Percentiles rank a stretch among this genome's conserved stretches.
Evolutionary conservation across 2,797 vertebrate genomes (phyloP).

Genomic region (Discoglossus pictus): DNA sequence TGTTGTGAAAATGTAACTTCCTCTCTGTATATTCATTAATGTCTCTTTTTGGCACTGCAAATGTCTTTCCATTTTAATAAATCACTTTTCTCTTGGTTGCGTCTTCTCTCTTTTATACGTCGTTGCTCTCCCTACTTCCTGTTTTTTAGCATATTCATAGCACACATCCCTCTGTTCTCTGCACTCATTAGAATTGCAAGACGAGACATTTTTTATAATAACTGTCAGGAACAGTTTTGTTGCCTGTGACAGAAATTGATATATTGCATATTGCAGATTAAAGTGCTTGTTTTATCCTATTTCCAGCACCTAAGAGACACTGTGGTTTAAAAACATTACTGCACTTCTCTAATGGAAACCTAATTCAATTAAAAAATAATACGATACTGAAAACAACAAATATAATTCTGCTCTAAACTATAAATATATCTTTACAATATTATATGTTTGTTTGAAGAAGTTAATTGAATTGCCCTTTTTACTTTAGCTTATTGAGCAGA

Average conservation of each 20-base stretch:
- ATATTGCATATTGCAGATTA: conserved; percentile 11
- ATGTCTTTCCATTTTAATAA: too few relatives aligned
- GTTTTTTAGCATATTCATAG: neutral
- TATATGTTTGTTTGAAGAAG: too few relatives aligned
- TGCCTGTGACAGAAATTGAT: conserved; percentile 29
- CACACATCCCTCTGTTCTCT: neutral
- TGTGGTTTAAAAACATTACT: conserved; percentile 24
- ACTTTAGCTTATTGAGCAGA: conserved; percentile 8
- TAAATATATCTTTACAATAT: conserved; percentile 9
- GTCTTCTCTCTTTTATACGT: neutral
- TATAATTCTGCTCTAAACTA: neutral
- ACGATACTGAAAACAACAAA: conserved; percentile 1
- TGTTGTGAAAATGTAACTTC: too few relatives aligned
- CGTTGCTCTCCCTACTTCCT: neutral
- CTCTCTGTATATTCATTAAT: too few relatives aligned
- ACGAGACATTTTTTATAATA: conserved; percentile 7
- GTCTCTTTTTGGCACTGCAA: too few relatives aligned
- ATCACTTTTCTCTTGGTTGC: too few relatives aligned
- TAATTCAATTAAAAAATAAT: conserved; percentile 30
- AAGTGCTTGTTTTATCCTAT: conserved; percentile 33
- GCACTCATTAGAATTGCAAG: neutral
- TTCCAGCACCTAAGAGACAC: conserved; percentile 18
- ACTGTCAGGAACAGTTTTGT: neutral
- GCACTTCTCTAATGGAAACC: conserved; percentile 34
- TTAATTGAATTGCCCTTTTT: conserved; percentile 19